Conservation (phyloP, 2,113 vertebrate genomes). For the Antechinus flavipes region DNA sequence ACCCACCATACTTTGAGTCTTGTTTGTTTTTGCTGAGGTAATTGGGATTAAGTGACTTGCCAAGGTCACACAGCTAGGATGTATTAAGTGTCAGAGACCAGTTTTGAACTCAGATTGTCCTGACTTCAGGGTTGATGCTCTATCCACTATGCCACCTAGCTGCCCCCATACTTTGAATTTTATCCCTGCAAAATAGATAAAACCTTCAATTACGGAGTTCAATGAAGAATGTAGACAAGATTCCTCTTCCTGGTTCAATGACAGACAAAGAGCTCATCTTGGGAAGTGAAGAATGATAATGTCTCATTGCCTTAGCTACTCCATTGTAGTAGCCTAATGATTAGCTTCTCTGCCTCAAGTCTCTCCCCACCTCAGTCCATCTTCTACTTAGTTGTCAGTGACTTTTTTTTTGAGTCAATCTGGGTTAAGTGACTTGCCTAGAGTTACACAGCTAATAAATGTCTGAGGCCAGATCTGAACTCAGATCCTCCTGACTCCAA, state of each 20-base stretch:
- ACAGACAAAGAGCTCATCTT: neutral
- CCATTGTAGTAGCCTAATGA: neutral
- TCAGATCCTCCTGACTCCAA: neutral
- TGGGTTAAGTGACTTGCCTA: neutral
- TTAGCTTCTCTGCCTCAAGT: neutral
- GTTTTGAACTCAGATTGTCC: no score
- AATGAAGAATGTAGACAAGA: no score
- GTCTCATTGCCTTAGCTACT: neutral
- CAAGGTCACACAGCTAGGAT: no score
- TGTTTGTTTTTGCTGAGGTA: no score
- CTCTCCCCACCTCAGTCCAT: neutral
- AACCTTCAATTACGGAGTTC: neutral
- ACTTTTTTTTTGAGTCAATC: neutral
- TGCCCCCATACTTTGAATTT: neutral
- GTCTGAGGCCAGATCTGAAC: neutral
- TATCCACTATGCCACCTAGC: no score
- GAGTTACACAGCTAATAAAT: neutral
- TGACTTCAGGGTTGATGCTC: no score
- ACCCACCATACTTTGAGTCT: neutral
- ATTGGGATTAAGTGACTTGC: no score
- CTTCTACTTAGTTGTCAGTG: neutral
- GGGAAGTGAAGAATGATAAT: neutral
- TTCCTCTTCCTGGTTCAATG: neutral
- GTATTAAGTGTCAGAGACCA: no score
- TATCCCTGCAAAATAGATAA: neutral